Evolutionary conservation across 2,888 invertebrate species (phyloP), one percentile per base, ranked within the genome.

Genomic region (Scaeva pyrastri): DNA sequence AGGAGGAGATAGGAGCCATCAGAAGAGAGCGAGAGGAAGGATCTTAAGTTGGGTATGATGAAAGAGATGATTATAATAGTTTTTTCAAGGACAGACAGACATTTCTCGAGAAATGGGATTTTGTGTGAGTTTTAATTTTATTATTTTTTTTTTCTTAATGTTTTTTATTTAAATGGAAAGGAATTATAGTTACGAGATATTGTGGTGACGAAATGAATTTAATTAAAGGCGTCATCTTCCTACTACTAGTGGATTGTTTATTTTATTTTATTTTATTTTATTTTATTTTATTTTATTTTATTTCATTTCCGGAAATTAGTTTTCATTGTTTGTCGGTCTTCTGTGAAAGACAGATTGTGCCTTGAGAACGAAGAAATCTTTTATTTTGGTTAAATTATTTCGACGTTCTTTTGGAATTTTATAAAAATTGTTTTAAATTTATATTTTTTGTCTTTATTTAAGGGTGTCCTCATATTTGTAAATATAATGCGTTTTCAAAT

Each of bases 11-110:
- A 2, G 4, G 6, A 31, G 31, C 31, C 8, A 8, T 31, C 8
- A 0, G 2, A 31, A 5, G 2, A 31, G 31, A 31, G 31, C 1
- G n/a, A n/a, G n/a, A n/a, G n/a, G n/a, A n/a, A n/a, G n/a, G n/a
- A 6, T 1, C 31, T 31, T 31, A 8, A n/a, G 31, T 31, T 31
- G 31, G 31, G 6, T 31, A 26, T 3, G 4, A 52, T 7, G 23
- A 23, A 26, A 10, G 52, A 26, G 23, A 52, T 52, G 21, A 39
- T 36, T 11, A 43, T 21, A 39, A 60, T 21, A 50, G 45, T 31
- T 50, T 71, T n/a, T 68, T 77, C 77, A 77, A 77, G 77, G 77
- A 62, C 73, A 31, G 5, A 2, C n/a, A 62, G 8, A 14, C n/a
- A 14, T 12, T n/a, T n/a, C n/a, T 68, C 11, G n/a, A 21, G 56